A percentile compares a stretch with the other conserved stretches of the same genome.
Conservation (phyloP, 1,140 invertebrate species). For the Polyergus mexicanus region DNA sequence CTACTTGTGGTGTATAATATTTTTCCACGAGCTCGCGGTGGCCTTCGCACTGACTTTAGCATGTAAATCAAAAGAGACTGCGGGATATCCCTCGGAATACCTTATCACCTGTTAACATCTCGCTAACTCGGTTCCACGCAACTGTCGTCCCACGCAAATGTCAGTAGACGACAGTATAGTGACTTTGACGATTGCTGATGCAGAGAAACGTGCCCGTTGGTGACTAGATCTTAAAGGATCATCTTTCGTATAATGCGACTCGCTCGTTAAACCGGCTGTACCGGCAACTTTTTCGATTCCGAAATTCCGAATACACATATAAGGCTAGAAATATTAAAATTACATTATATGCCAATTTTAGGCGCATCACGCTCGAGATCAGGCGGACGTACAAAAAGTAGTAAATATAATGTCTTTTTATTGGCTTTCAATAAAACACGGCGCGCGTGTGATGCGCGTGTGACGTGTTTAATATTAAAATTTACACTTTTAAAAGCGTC, state of each 20-base stretch:
- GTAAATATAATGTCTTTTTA: conserved; percentile 30
- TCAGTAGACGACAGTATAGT: conserved; percentile 43
- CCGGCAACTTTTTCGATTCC: conserved; percentile 36
- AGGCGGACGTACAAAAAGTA: conserved; percentile 35
- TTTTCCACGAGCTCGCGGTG: conserved; percentile 31
- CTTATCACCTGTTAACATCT: conserved; percentile 46
- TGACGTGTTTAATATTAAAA: conserved; percentile 50
- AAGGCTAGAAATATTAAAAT: conserved; percentile 5
- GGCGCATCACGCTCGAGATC: neutral
- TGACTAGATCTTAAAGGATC: conserved; percentile 17
- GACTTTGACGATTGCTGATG: conserved; percentile 17
- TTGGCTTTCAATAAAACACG: neutral
- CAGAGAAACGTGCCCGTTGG: neutral
- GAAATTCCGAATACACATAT: conserved; percentile 5
- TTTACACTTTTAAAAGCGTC: conserved; percentile 36
- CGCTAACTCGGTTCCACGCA: conserved; percentile 21
- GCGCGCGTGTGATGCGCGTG: neutral
- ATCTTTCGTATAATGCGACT: conserved; percentile 41
- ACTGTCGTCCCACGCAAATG: conserved; percentile 61
- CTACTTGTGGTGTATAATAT: conserved; percentile 17
- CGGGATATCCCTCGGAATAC: conserved; percentile 27
- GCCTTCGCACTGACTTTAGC: conserved; percentile 43
- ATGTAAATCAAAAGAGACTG: conserved; percentile 41
- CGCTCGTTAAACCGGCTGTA: conserved; percentile 45
- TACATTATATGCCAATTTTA: conserved; percentile 40